phyloP scores from a whole-genome alignment of 2,797 vertebrate genomes.

The Passerculus sandwichensis region DNA sequence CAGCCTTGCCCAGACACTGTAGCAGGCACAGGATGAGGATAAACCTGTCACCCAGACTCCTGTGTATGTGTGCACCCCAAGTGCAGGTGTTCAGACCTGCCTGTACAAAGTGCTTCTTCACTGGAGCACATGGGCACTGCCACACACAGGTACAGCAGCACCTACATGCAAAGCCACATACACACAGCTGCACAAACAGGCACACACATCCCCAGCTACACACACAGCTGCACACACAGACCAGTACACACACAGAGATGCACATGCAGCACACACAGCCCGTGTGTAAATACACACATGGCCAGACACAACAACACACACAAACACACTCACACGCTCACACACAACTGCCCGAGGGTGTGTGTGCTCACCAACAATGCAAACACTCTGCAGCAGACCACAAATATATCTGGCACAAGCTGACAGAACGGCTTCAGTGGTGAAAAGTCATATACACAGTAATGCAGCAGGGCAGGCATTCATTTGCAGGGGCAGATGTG shows the following conservation, averaged over 20 bases:
- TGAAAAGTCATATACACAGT: no score
- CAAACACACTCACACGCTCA: background rate
- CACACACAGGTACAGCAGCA: background rate
- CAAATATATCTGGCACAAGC: background rate
- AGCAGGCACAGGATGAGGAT: background rate
- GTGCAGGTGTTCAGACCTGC: background rate
- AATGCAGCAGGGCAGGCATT: background rate
- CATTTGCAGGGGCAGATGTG: background rate
- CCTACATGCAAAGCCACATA: background rate
- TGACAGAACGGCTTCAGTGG: background rate
- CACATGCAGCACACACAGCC: background rate
- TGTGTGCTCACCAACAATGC: no score
- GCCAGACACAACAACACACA: background rate
- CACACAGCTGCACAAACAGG: background rate
- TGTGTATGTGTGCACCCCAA: accelerated
- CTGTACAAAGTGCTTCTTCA: background rate
- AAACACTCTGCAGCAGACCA: background rate
- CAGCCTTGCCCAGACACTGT: background rate
- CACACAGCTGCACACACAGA: background rate
- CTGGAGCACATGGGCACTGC: background rate
- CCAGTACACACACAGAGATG: background rate
- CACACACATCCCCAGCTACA: background rate
- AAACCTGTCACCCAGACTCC: background rate
- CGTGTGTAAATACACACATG: background rate
- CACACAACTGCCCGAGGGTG: accelerated